Percentiles rank a stretch among this genome's conserved stretches.
These are phyloP conservation scores for Nesoenas mayeri DNA, from an alignment of 2,113 vertebrate genomes.

Conservation along the genomic window DNA sequence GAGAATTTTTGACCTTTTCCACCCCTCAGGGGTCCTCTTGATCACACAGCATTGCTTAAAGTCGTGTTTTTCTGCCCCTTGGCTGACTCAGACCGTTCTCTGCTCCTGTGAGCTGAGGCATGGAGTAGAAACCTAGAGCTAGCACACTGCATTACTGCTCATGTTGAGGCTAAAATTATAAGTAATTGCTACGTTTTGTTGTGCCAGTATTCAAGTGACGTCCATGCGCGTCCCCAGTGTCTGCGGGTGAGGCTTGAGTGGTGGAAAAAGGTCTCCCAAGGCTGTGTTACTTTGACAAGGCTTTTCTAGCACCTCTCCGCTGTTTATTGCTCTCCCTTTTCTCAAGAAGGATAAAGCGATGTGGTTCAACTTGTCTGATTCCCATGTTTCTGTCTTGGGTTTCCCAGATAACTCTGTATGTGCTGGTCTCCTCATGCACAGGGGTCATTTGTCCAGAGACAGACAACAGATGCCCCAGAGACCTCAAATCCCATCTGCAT, in stretches of 20 bases:
- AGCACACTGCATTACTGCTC: neutral
- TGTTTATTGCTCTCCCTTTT: neutral
- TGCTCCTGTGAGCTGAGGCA: neutral
- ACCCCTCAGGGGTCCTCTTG: conserved; percentile 34
- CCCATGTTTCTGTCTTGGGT: neutral
- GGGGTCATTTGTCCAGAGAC: neutral
- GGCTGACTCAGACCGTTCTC: conserved; percentile 28
- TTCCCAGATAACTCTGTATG: neutral
- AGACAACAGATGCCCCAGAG: neutral
- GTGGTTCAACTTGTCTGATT: neutral
- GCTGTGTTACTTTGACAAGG: neutral
- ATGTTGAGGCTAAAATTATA: neutral
- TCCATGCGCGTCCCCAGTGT: neutral
- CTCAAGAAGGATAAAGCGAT: neutral
- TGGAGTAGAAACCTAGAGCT: neutral
- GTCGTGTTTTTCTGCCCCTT: conserved; percentile 53
- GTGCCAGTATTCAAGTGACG: neutral
- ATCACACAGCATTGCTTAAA: conserved; percentile 18
- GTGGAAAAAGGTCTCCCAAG: neutral
- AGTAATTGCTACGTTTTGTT: neutral
- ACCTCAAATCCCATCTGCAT: neutral
- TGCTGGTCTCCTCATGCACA: neutral
- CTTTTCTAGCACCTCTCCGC: neutral
- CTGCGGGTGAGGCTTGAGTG: neutral
- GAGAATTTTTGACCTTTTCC: conserved; percentile 54